Evolutionary conservation across 1,140 invertebrate species (phyloP).

Genomic region (Spodoptera litura): DNA sequence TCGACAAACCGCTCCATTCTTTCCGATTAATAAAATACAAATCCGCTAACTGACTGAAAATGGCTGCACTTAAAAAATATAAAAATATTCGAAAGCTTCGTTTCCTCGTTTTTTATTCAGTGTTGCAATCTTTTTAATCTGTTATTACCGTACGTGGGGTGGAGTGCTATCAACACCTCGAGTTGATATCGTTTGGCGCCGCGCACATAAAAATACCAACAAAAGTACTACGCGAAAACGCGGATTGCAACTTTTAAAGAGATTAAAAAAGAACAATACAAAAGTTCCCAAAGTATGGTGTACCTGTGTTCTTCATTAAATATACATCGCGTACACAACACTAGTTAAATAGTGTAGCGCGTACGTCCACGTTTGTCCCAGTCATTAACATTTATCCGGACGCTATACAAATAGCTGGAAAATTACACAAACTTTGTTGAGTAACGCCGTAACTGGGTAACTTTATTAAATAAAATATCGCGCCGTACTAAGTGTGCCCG

Average conservation of each 20-base stretch:
- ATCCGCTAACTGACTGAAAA: conserved; percentile 28
- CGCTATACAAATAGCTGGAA: conserved; percentile 64
- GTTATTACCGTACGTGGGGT: conserved; percentile 24
- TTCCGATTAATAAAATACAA: conserved; percentile 19
- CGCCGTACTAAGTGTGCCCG: conserved; percentile 65
- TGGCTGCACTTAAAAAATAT: not conserved
- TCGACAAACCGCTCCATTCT: not conserved
- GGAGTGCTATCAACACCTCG: conserved; percentile 12
- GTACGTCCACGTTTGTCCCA: conserved; percentile 47
- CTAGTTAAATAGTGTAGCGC: conserved; percentile 51
- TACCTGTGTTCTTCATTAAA: conserved; percentile 49
- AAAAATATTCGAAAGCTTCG: conserved; percentile 27
- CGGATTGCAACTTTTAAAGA: not conserved
- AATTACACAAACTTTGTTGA: conserved; percentile 71
- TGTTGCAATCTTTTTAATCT: conserved; percentile 18
- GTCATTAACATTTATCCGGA: conserved; percentile 59
- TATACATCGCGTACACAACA: conserved; percentile 53
- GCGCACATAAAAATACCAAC: conserved; percentile 11
- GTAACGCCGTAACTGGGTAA: conserved; percentile 60
- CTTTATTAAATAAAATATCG: conserved; percentile 79
- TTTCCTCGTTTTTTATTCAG: conserved; percentile 20
- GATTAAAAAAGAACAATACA: conserved; percentile 10
- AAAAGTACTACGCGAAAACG: not conserved
- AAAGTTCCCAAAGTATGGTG: not conserved
- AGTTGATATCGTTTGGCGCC: conserved; percentile 32